Conservation (phyloP, 2,113 vertebrate genomes). For the Notarius lentiginosus region DNA sequence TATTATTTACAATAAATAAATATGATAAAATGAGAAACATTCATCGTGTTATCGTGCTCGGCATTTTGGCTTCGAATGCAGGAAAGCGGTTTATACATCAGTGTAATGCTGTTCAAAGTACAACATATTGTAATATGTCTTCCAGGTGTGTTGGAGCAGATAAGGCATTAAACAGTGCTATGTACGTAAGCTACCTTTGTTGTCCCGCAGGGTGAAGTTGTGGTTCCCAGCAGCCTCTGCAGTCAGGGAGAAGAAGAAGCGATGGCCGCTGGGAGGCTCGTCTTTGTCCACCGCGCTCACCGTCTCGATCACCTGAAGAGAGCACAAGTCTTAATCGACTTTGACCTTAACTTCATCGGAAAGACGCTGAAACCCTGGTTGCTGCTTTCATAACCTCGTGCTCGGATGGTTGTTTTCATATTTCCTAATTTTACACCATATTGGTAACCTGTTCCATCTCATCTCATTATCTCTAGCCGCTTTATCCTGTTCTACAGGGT, state of each 20-base stretch:
- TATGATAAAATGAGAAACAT: neutral
- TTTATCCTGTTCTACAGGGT: too few species aligned
- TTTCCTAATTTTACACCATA: neutral
- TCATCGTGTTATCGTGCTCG: neutral
- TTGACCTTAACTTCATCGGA: neutral
- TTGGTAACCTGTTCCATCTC: neutral
- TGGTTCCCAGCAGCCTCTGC: conserved; percentile 79
- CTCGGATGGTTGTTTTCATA: neutral
- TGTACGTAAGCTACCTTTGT: conserved; percentile 75
- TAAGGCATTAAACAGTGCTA: neutral
- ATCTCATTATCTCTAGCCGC: too few species aligned
- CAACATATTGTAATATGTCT: neutral
- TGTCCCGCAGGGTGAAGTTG: conserved; percentile 85
- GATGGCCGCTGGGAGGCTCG: conserved; percentile 82
- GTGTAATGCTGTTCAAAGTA: conserved; percentile 1
- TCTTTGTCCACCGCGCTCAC: conserved; percentile 85
- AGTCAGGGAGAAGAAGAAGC: conserved; percentile 84
- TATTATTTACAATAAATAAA: neutral
- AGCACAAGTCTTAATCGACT: neutral
- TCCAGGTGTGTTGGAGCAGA: conserved; percentile 13
- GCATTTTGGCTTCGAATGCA: too few species aligned
- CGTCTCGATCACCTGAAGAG: conserved; percentile 81
- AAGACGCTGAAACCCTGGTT: too few species aligned
- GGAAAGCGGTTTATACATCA: neutral
- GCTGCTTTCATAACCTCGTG: neutral